Evolutionary conservation across 2,888 invertebrate genomes (phyloP).

Genomic region (Andrena chrysosceles): DNA sequence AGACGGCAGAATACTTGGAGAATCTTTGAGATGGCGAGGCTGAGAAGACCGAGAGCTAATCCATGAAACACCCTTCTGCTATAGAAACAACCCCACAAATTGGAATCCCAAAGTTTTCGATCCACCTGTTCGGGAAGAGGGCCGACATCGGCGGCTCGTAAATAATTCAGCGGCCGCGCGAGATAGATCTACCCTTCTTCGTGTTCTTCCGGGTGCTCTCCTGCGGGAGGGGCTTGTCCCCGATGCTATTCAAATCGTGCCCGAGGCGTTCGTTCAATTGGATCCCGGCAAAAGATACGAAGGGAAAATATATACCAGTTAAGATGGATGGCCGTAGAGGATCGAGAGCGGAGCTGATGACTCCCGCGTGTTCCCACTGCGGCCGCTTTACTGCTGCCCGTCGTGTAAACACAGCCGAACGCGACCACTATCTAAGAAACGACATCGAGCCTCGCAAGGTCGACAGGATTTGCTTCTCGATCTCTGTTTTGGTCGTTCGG

Average conservation of each 20-base stretch:
- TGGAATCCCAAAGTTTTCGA: not conserved
- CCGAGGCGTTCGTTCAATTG: not conserved
- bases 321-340: not conserved
- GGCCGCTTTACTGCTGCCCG: constrained; percentile 47
- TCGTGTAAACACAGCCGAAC: constrained; percentile 57
- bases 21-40: too few relatives aligned
- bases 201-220: too few relatives aligned
- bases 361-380: constrained; percentile 60
- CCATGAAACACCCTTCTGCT: too few relatives aligned
- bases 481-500: too few relatives aligned
- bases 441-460: not conserved
- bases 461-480: not conserved
- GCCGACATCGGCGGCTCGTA: not conserved
- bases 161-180: not conserved
- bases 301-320: too few relatives aligned
- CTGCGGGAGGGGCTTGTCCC: too few relatives aligned
- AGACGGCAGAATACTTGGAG: too few relatives aligned
- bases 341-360: constrained; percentile 49
- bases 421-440: constrained; percentile 24
- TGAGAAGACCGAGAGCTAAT: too few relatives aligned
- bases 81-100: not conserved
- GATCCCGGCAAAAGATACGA: not conserved
- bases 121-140: not conserved
- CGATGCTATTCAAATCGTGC: too few relatives aligned
- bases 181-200: too few relatives aligned